Conservation (phyloP, 2,888 invertebrate genomes). For the Dascillus cervinus region DNA sequence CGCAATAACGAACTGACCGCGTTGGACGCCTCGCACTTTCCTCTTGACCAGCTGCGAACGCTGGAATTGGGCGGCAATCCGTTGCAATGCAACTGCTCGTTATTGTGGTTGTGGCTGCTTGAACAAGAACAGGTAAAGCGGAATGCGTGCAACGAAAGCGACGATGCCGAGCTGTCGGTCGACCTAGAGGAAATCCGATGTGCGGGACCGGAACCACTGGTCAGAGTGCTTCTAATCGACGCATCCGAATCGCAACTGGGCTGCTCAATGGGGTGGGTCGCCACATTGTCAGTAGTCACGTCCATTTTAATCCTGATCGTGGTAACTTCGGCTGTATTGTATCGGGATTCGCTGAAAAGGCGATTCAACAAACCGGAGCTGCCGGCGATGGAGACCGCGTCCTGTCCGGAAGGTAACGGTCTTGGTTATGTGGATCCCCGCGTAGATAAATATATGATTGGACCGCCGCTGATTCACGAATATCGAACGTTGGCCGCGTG, state of each 20-base stretch:
- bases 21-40: slow-evolving; percentile 73
- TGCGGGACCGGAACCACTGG: slow-evolving; percentile 50
- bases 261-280: slow-evolving; percentile 55
- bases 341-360: slow-evolving; percentile 32
- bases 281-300: slow-evolving; percentile 43
- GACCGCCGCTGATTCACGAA: slow-evolving; percentile 34
- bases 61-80: slow-evolving; percentile 77
- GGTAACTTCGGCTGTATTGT: slow-evolving; percentile 31
- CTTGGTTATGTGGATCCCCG: slow-evolving; percentile 28
- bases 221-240: slow-evolving; percentile 47
- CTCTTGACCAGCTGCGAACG: slow-evolving; percentile 67
- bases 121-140: slow-evolving; percentile 35
- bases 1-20: slow-evolving; percentile 67
- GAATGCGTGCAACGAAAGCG: slow-evolving; percentile 21
- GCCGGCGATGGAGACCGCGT: slow-evolving; percentile 15
- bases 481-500: slow-evolving; percentile 36
- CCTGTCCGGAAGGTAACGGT: slow-evolving; percentile 36
- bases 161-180: slow-evolving; percentile 41
- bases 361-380: slow-evolving; percentile 27
- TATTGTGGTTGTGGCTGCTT: slow-evolving; percentile 79
- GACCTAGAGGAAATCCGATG: slow-evolving; percentile 54
- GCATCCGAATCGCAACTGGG: slow-evolving; percentile 57
- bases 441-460: slow-evolving; percentile 34
- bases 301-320: slow-evolving; percentile 26
- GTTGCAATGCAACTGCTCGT: slow-evolving; percentile 77